Evolutionary conservation across 2,797 vertebrate genomes (phyloP).

Genomic region (Rhincodon typus): DNA sequence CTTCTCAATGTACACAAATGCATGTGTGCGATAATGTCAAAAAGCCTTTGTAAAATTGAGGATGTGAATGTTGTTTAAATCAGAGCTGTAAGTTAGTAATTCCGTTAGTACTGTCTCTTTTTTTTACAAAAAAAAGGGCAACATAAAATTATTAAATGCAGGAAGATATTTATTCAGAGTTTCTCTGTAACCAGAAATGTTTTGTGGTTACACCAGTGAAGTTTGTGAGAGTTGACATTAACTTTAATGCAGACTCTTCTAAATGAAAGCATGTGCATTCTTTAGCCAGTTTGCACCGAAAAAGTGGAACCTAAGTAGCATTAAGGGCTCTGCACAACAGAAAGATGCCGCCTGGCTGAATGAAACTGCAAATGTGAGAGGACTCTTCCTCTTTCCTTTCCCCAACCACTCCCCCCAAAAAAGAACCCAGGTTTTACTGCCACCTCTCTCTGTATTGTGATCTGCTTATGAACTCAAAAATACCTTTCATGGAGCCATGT

Average conservation of each 20-base stretch:
- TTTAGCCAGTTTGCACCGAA: neutral
- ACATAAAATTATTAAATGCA: neutral
- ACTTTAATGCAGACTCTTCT: neutral
- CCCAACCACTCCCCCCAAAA: too few species aligned
- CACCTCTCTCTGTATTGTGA: too few species aligned
- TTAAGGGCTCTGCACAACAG: neutral
- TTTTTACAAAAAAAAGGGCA: neutral
- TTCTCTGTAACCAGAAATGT: neutral
- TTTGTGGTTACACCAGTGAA: neutral
- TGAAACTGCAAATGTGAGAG: neutral
- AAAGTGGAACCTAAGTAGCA: neutral
- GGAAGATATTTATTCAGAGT: neutral
- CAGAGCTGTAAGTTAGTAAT: neutral
- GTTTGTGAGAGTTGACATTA: neutral
- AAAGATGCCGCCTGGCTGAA: neutral
- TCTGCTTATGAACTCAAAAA: too few species aligned
- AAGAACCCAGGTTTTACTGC: too few species aligned
- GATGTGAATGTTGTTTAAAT: neutral
- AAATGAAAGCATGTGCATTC: neutral
- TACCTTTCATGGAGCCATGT: too few species aligned
- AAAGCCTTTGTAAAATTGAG: neutral
- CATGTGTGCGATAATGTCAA: too few species aligned
- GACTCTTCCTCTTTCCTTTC: neutral
- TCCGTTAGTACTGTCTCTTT: neutral
- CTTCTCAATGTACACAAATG: too few species aligned